Base-by-base conservation (phyloP, 2,888 invertebrate genomes). In the Rugalucina vietnamica region DNA sequence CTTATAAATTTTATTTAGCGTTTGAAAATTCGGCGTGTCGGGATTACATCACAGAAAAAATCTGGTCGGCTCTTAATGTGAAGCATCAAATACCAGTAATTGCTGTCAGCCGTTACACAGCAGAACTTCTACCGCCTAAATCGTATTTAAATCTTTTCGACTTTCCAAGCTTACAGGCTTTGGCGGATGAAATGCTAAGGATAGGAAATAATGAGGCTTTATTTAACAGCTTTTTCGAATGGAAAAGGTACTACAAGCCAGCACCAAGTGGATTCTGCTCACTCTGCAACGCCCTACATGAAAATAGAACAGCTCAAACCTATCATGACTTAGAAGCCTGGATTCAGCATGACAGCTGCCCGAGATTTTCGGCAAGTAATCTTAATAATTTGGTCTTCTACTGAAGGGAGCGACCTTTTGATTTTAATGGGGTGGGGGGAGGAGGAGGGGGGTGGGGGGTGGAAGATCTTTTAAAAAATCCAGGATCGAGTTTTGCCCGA, bases 31-130 rank as follows among this genome's bases (percentile, higher is more conserved):
- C 87, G 79, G 86, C 88, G 71, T 92, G 91, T 73, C 77, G 84
- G 49, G 92, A 91, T 36, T 92, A 92, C 72, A 84, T 92, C 29
- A 87, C 90, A 0, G 91, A 92, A 69, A 92, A 92, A 77, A 91
- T 87, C 73, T 91, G 90, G 91, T 80, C 86, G 24, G 86, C 91
- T 1, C 32, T n/a, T 18, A 69, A 91, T 29, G 37, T 71, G 10
- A 76, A 88, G 29, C 73, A 82, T 1, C 90, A 91, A 39, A 87
- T 92, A 34, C 91, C 91, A 0, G 88, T 92, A 1, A 91, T 92
- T 24, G 86, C 88, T 10, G 90, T 91, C 36, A 89, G 88, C 37
- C 82, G 81, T 21, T 80, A 79, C 12, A 86, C 85, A 27, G 73
- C 73, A 27, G 84, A 83, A 29, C 69, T 81, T 0, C 76, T 88